Percentiles rank a stretch among this genome's conserved stretches.
Conservation (phyloP, 2,797 vertebrate genomes). For the Somateria mollissima region DNA sequence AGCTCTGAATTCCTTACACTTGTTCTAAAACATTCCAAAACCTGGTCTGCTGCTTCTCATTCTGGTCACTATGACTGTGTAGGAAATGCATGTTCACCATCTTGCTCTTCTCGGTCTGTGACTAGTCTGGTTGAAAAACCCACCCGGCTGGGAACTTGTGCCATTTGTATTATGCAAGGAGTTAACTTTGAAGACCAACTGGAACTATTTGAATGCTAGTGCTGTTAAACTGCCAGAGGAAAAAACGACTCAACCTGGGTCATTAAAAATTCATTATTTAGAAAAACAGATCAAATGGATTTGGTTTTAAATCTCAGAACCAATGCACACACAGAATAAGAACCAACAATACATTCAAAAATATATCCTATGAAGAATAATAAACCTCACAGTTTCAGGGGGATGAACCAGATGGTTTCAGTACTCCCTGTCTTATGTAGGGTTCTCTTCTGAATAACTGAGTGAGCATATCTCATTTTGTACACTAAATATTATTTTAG, state of each 20-base stretch:
- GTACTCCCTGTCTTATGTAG: neutral
- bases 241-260: neutral
- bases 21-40: neutral
- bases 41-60: neutral
- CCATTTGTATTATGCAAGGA: neutral
- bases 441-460: neutral
- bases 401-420: rapidly evolving
- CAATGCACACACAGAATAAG: neutral
- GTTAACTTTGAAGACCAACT: neutral
- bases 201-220: neutral
- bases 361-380: neutral
- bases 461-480: neutral
- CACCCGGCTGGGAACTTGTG: neutral
- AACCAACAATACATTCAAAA: neutral
- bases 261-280: neutral
- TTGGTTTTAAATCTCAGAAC: neutral
- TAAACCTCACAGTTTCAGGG: neutral
- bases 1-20: neutral
- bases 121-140: neutral
- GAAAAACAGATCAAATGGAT: neutral
- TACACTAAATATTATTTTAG: neutral
- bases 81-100: neutral
- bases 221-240: neutral
- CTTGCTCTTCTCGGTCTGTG: neutral
- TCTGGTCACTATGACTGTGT: neutral